A percentile compares a stretch with the other conserved stretches of the same genome.
Conservation (phyloP, 1,140 invertebrate genomes). For the Drosophila orosa region DNA sequence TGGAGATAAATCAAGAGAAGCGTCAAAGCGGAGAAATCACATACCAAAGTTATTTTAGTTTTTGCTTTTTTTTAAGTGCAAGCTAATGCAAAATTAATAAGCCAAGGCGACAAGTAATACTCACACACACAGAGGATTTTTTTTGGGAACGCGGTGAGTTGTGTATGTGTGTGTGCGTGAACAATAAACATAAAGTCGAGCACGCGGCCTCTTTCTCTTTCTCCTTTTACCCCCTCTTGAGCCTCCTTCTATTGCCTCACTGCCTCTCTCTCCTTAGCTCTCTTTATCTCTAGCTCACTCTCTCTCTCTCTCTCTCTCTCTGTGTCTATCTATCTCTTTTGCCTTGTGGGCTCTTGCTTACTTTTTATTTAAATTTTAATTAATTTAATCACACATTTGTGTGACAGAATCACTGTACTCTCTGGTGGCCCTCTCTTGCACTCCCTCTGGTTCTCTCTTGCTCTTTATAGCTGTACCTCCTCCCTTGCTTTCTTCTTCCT, state of each 20-base stretch:
- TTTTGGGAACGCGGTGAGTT: slow-evolving; percentile 53
- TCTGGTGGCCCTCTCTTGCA: background rate
- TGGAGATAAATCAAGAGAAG: slow-evolving; percentile 17
- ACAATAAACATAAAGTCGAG: slow-evolving; percentile 68
- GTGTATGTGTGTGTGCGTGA: slow-evolving; percentile 47
- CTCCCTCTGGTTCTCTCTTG: background rate
- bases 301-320: background rate
- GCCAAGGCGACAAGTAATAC: slow-evolving; percentile 33
- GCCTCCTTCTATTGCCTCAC: background rate
- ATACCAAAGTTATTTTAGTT: slow-evolving; percentile 43
- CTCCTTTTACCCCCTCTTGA: background rate
- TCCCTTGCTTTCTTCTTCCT: background rate
- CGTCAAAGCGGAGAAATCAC: slow-evolving; percentile 19
- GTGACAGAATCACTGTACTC: slow-evolving; percentile 24
- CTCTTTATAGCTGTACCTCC: background rate
- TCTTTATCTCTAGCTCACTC: background rate
- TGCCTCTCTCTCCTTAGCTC: background rate
- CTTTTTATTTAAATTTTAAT: slow-evolving; percentile 59
- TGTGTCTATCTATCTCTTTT: slow-evolving; percentile 5
- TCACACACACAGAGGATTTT: slow-evolving; percentile 23
- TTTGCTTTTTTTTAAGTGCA: slow-evolving; percentile 42
- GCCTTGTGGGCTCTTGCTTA: background rate
- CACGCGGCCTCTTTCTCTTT: slow-evolving; percentile 29
- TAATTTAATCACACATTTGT: slow-evolving; percentile 55
- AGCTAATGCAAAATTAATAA: slow-evolving; percentile 55